These are phyloP conservation scores for Hydropsyche betteni DNA, from an alignment of 2,888 invertebrate species.

Conservation along the genomic window DNA sequence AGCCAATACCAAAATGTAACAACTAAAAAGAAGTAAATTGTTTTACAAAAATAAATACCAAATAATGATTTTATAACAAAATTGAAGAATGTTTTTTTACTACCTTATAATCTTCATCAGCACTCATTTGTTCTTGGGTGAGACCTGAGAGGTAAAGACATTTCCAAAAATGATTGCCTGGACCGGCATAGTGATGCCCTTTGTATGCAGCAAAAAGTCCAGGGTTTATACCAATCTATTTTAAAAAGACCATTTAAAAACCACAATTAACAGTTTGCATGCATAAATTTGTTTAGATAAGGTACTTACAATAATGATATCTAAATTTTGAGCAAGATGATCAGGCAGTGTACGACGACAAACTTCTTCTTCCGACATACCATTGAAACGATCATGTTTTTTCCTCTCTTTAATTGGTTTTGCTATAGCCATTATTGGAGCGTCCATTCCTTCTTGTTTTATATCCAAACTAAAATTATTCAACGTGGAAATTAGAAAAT, in stretches of 20 bases:
- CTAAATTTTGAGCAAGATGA: constrained; percentile 91
- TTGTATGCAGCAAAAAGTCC: constrained; percentile 97
- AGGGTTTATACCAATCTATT: constrained; percentile 96
- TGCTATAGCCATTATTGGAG: constrained; percentile 62
- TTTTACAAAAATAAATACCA: not conserved
- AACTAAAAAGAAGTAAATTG: constrained; percentile 60
- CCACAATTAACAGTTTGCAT: not conserved
- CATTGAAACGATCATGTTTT: constrained; percentile 94
- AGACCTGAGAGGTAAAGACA: constrained; percentile 94
- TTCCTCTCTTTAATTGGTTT: constrained; percentile 84
- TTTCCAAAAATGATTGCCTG: constrained; percentile 99
- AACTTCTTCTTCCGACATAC: constrained; percentile 97
- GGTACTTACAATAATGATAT: constrained; percentile 96
- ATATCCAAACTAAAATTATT: constrained; percentile 63
- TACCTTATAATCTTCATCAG: constrained; percentile 92
- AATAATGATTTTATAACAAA: not conserved
- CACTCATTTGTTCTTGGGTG: constrained; percentile 94
- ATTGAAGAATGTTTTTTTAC: not conserved
- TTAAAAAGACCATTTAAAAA: constrained; percentile 31
- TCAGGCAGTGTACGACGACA: constrained; percentile 93
- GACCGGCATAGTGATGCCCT: constrained; percentile 98
- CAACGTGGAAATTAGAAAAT: not conserved
- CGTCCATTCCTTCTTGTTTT: constrained; percentile 66
- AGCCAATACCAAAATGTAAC: constrained; percentile 93
- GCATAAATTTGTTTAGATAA: not conserved